Evolutionary conservation across 2,113 vertebrate genomes (phyloP), one percentile per base, ranked within the genome.

Genomic region (Scomber colias): DNA sequence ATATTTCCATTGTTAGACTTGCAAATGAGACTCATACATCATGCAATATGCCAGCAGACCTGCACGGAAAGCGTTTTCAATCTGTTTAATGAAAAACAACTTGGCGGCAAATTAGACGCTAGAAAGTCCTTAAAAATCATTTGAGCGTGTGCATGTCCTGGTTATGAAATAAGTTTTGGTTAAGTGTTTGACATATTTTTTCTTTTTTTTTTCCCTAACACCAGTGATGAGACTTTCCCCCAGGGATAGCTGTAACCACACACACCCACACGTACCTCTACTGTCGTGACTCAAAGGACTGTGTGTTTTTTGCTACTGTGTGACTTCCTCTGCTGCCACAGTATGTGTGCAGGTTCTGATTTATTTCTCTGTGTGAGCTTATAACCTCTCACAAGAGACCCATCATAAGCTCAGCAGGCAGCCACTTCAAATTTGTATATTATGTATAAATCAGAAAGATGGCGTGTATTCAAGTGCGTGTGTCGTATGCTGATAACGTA

Each of bases 21-120:
- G 46, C 21, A 92, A 89, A 91, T 87, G 77, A 88, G 82, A 75
- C 85, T 83, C 85, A 86, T 90, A 79, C 77, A 92, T 88, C 87
- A 88, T 63, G 53, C 57, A 64, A 72, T 70, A 55, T 61, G 55
- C 13, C 69, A 71, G 57, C 59, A 73, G 74, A 77, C 51, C 74
- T 65, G 76, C 74, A 66, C 0, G 14, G 50, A 81, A 83, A 81
- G 61, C 73, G 46, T 61, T 82, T 63, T 16, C 56, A 79, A 86
- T 77, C 31, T 19, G 44, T 84, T 77, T 71, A 80, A 87, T 86
- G 73, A 87, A 86, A 84, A 86, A 77, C 61, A 82, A 83, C 31
- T 85, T 77, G 59, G 74, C 74, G 79, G 49, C 76, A 84, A 87
- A 90, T 83, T 74, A 82, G 56, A 68, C 48, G 35, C 62, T 45